Evolutionary conservation across 2,113 vertebrate species (phyloP).

Genomic region (Fregata magnificens): DNA sequence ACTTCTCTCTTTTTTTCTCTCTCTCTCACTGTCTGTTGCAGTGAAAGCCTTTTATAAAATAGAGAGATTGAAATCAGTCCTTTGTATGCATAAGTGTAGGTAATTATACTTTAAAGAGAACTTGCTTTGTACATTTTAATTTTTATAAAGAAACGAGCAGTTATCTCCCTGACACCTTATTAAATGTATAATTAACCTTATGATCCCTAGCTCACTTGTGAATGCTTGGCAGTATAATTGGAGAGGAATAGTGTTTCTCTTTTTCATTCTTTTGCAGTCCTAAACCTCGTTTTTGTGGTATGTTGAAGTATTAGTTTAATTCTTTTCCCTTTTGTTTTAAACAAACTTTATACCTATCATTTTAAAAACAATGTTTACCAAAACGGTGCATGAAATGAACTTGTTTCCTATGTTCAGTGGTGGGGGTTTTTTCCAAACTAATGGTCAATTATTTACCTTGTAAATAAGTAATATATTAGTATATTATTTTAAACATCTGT

Average conservation of each 20-base stretch:
- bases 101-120: slow-evolving; percentile 94
- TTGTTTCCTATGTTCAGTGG: neutral
- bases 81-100: slow-evolving; percentile 89
- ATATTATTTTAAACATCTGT: slow-evolving; percentile 18
- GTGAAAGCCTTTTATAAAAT: slow-evolving; percentile 86
- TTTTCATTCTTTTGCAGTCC: slow-evolving; percentile 77
- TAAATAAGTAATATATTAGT: slow-evolving; percentile 7
- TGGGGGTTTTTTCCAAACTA: neutral
- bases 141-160: slow-evolving; percentile 92
- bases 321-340: slow-evolving; percentile 68
- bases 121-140: slow-evolving; percentile 92
- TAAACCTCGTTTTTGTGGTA: slow-evolving; percentile 75
- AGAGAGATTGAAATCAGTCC: slow-evolving; percentile 87
- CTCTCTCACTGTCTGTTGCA: slow-evolving; percentile 73
- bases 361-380: slow-evolving; percentile 50
- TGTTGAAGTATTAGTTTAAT: slow-evolving; percentile 74
- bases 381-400: neutral
- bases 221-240: slow-evolving; percentile 88
- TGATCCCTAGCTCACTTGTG: slow-evolving; percentile 84
- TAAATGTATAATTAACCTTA: slow-evolving; percentile 96
- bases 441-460: slow-evolving; percentile 7
- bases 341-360: slow-evolving; percentile 71
- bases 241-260: slow-evolving; percentile 77
- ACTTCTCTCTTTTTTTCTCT: slow-evolving; percentile 73
- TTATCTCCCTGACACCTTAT: slow-evolving; percentile 91